Conservation (phyloP, 2,888 invertebrate genomes). For the Augiades crinisus region DNA sequence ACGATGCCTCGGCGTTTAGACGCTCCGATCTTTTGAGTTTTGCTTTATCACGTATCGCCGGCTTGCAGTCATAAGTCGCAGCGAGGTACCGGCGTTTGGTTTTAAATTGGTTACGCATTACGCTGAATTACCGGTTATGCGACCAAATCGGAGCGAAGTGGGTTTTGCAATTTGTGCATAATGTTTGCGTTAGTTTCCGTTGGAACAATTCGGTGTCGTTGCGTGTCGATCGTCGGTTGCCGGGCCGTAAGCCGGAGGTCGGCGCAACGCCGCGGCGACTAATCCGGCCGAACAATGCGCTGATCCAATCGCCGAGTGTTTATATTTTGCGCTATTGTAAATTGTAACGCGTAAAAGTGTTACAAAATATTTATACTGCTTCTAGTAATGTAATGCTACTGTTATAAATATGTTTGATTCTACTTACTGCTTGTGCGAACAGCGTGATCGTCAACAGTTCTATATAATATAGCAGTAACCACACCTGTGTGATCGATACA, state of each 20-base stretch:
- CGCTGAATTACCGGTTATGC: conserved; percentile 44
- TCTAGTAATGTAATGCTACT: neutral
- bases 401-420: no score
- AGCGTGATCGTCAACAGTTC: no score
- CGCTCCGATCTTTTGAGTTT: neutral
- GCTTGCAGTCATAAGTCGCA: neutral
- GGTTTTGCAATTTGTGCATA: conserved; percentile 39
- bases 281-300: conserved; percentile 44
- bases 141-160: conserved; percentile 32
- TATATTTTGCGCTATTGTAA: conserved; percentile 38
- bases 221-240: conserved; percentile 29
- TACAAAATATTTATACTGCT: conserved; percentile 50
- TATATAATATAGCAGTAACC: no score
- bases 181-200: conserved; percentile 22
- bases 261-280: neutral
- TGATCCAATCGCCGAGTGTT: conserved; percentile 45
- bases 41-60: neutral
- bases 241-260: neutral
- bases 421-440: no score
- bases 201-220: conserved; percentile 20
- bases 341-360: conserved; percentile 35
- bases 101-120: conserved; percentile 51
- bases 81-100: conserved; percentile 39
- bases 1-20: neutral
- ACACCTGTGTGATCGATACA: no score